Evolutionary conservation across 2,888 invertebrate genomes (phyloP), one percentile per base, ranked within the genome.

Genomic region (Tenthredo scrophulariae): DNA sequence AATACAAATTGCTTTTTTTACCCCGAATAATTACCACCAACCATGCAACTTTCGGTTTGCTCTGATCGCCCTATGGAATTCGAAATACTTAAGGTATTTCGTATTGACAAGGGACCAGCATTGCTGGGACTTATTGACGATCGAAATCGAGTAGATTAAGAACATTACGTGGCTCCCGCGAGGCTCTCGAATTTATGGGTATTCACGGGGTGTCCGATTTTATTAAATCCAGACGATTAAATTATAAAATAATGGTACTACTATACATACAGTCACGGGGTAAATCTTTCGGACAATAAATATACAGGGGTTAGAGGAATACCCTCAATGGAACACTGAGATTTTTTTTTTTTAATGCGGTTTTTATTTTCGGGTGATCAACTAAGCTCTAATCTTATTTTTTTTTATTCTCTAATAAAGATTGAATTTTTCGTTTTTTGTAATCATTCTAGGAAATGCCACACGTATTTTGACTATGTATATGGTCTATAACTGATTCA

Each of bases 1-100:
- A 54, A 77, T 77, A 77, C 50, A 50, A 77, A 46, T 62, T 80
- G n/a, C 22, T 80, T 33, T 79, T 54, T 80, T 80, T 29, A 37
- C 22, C 29, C 18, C 22, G 22, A 40, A 62, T 62, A 80, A 80
- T 80, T 58, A 80, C 80, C 58, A 22, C 37, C 22, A 80, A 26
- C 80, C 80, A 80, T 26, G 80, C 80, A 62, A 80, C 50, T 80
- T 62, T 26, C 40, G 37, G 29, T 62, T 40, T 40, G 33, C 80
- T 15, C 37, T 46, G 26, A 37, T 37, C 43, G 26, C 74, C 43
- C 6, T 26, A 33, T 18, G 79, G 62, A 80, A 62, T 62, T 80
- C 80, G 26, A 58, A 80, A 40, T 37, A 37, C 40, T 80, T 9
- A 37, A 80, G 80, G 40, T 80, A 62, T 80, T 80, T 29, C 58